Conservation (phyloP, 2,888 invertebrate species). For the Drosophila silvestris region DNA sequence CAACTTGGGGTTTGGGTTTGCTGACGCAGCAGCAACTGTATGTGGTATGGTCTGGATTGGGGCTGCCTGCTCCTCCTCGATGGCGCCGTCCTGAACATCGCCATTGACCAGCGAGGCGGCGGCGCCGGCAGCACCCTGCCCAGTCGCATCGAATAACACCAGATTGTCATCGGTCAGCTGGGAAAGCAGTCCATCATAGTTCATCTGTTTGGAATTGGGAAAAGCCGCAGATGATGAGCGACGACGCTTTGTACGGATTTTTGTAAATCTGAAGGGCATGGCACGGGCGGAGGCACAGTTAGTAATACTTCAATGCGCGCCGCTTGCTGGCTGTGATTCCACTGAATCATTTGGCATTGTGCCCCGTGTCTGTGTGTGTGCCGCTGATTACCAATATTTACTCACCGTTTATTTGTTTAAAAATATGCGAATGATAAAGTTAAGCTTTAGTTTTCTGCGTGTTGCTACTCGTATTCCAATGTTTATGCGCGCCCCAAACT, state of each 20-base stretch:
- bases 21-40: conserved; percentile 37
- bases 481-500: conserved; percentile 40
- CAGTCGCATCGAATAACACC: conserved; percentile 67
- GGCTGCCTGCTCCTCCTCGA: conserved; percentile 82
- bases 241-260: conserved; percentile 67
- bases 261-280: conserved; percentile 67
- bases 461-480: conserved; percentile 39
- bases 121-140: conserved; percentile 13
- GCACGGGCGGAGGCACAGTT: conserved; percentile 23
- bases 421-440: conserved; percentile 76
- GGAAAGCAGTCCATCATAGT: conserved; percentile 84
- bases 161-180: conserved; percentile 84
- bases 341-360: conserved; percentile 61
- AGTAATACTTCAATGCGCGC: conserved; percentile 39
- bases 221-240: conserved; percentile 45
- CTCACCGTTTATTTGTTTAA: conserved; percentile 82
- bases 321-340: conserved; percentile 47
- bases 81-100: conserved; percentile 67
- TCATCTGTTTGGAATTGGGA: conserved; percentile 79
- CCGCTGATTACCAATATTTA: conserved; percentile 72
- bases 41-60: conserved; percentile 76
- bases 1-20: conserved; percentile 53
- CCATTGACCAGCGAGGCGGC: conserved; percentile 22
- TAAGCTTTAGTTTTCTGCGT: conserved; percentile 67
- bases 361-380: conserved; percentile 38